Evolutionary conservation across 2,888 invertebrate genomes (phyloP).

Genomic region (Cerastis rubricosa): DNA sequence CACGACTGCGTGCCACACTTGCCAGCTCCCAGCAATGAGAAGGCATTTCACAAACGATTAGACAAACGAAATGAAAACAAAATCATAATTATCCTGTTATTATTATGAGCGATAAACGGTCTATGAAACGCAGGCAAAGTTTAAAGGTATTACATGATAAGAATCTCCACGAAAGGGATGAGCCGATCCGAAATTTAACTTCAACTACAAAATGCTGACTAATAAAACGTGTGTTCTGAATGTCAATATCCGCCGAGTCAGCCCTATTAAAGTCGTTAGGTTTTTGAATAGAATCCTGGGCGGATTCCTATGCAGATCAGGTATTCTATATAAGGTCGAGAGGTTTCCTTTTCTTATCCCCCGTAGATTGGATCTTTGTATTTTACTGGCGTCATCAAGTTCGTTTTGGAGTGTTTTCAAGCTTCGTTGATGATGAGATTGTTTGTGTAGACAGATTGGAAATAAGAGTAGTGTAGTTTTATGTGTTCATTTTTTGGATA

Average conservation of each 20-base stretch:
- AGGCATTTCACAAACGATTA: constrained; percentile 58
- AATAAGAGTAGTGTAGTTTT: background rate
- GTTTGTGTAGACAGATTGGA: background rate
- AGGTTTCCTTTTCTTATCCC: constrained; percentile 51
- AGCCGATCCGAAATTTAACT: constrained; percentile 10
- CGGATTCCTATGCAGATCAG: constrained; percentile 61
- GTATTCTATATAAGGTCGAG: constrained; percentile 45
- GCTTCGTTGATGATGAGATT: constrained; percentile 29
- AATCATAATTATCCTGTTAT: constrained; percentile 24
- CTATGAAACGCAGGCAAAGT: background rate
- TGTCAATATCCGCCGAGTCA: constrained; percentile 42
- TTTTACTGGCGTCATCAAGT: constrained; percentile 25
- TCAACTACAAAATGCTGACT: constrained; percentile 24
- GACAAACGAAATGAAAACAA: constrained; percentile 28
- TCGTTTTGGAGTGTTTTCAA: constrained; percentile 20
- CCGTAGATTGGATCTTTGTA: constrained; percentile 57
- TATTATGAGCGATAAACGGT: constrained; percentile 14
- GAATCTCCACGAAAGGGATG: constrained; percentile 20
- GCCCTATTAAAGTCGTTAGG: constrained; percentile 46
- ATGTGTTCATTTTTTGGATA: background rate
- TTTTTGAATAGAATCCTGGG: constrained; percentile 36
- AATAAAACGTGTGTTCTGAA: constrained; percentile 29
- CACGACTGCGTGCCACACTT: constrained; percentile 65
- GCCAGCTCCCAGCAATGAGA: constrained; percentile 60
- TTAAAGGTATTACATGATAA: constrained; percentile 36